phyloP scores from a whole-genome alignment of 1,140 invertebrate genomes.

The Drosophila insularis region DNA sequence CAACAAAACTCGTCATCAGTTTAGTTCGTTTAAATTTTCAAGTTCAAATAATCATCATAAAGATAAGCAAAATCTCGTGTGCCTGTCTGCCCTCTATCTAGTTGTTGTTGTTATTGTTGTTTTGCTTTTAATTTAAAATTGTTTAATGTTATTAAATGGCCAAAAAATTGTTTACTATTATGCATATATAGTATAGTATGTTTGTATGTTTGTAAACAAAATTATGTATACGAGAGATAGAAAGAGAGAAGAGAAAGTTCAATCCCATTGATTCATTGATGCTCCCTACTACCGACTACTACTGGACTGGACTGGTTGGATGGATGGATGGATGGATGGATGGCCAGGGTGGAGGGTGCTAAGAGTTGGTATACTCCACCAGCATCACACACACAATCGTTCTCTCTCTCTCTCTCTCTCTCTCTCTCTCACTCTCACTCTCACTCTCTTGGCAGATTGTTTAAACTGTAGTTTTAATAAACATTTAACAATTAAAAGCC shows the following conservation, averaged over 20 bases:
- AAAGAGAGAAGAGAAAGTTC: constrained; percentile 14
- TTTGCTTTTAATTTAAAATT: constrained; percentile 78
- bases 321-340: too few relatives aligned
- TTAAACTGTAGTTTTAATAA: constrained; percentile 80
- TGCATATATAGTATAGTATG: constrained; percentile 35
- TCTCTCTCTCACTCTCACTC: constrained; percentile 4
- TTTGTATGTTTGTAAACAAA: constrained; percentile 74
- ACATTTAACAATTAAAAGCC: constrained; percentile 78
- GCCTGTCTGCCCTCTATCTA: background rate
- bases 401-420: background rate
- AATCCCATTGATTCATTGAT: constrained; percentile 54
- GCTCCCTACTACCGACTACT: background rate
- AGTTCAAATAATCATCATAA: constrained; percentile 81
- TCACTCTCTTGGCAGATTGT: constrained; percentile 61
- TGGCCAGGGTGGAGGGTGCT: background rate
- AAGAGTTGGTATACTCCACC: too few relatives aligned
- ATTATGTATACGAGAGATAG: constrained; percentile 68
- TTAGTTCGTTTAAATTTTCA: constrained; percentile 41
- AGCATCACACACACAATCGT: too few relatives aligned
- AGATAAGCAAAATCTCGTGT: constrained; percentile 54
- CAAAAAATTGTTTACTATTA: constrained; percentile 80
- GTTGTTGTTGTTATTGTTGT: constrained; percentile 43
- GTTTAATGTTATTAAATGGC: constrained; percentile 82
- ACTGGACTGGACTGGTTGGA: background rate
- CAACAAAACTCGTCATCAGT: constrained; percentile 61